Evolutionary conservation across 1,140 invertebrate species (phyloP), one percentile per base, ranked within the genome.

Genomic region (Drosophila paulistorum): DNA sequence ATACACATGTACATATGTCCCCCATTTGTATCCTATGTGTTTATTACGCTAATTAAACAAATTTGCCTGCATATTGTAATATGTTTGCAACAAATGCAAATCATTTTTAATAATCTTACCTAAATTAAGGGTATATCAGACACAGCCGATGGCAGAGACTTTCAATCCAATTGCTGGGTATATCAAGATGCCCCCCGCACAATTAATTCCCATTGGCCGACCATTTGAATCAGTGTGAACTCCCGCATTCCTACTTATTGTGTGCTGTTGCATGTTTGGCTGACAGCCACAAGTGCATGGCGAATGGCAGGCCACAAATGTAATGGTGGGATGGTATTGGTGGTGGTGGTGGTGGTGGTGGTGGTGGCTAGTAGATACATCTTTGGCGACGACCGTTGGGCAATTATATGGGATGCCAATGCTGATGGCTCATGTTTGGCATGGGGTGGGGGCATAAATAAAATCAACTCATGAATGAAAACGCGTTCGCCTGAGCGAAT

Each of bases 401-500:
- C 80, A 83, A 83, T 83, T 77, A 81, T 73, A 76, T 73, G 33
- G 41, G 9, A 58, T 63, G 65, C 64, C 33, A 41, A 68, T 30
- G 7, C 9, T 7, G 30, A 30, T 30, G 30, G 5, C 30, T 30
- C 30, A 30, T 30, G 17, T 37, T 60, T 64, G 68, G 17, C 39
- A 41, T 58, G 33, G 48, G 65, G 59, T 35, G 51, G 59, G 48
- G 60, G 74, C 81, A 86, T 86, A 86, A 86, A 86, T 86, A 89
- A 86, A 61, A 86, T 86, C 84, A 89, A 86, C 66, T 86, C 83
- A 86, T 86, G 83, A 86, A 86, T 86, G 83, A 86, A 86, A 86
- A 86, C 83, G 83, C 83, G 84, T 86, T 86, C 76, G 84, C 79
- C 83, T 86, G 64, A 89, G 78, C 82, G 57, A 77, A 86, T 82